These are phyloP conservation scores for Taurulus bubalis DNA, from an alignment of 2,113 vertebrate genomes.

Conservation along the genomic window DNA sequence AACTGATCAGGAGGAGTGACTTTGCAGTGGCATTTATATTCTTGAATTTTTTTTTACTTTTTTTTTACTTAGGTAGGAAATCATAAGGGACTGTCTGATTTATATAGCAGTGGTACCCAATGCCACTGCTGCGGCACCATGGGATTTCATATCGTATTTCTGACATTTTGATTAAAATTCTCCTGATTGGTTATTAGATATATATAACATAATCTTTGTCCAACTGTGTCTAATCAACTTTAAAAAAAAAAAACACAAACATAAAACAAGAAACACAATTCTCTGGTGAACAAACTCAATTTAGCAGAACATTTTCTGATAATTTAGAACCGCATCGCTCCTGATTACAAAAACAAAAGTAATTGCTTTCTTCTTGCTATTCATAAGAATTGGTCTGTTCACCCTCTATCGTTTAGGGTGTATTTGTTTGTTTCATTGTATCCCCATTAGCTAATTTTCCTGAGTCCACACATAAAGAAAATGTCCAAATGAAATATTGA, in stretches of 20 bases:
- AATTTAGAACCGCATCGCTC: not conserved
- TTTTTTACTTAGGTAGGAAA: not conserved
- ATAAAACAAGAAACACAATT: not conserved
- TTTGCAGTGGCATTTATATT: not conserved
- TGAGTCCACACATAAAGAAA: not conserved
- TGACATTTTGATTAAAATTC: not conserved
- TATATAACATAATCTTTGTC: not conserved
- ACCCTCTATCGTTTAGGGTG: not conserved
- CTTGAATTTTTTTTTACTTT: no score
- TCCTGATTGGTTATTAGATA: not conserved
- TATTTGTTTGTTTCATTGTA: not conserved
- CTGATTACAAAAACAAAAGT: not conserved
- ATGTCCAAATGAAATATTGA: not conserved
- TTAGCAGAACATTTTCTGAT: not conserved
- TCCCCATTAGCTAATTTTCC: not conserved
- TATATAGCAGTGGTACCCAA: not conserved
- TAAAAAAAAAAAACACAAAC: not conserved
- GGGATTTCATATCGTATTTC: not conserved
- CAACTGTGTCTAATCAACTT: not conserved
- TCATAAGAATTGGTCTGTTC: not conserved
- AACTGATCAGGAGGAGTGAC: not conserved
- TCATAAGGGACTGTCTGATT: not conserved
- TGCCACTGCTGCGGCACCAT: not conserved
- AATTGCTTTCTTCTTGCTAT: not conserved
- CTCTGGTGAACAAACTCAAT: not conserved